These are phyloP conservation scores for Brachyhypopomus occidentalis DNA, from an alignment of 2,113 vertebrate species.

Conservation along the genomic window DNA sequence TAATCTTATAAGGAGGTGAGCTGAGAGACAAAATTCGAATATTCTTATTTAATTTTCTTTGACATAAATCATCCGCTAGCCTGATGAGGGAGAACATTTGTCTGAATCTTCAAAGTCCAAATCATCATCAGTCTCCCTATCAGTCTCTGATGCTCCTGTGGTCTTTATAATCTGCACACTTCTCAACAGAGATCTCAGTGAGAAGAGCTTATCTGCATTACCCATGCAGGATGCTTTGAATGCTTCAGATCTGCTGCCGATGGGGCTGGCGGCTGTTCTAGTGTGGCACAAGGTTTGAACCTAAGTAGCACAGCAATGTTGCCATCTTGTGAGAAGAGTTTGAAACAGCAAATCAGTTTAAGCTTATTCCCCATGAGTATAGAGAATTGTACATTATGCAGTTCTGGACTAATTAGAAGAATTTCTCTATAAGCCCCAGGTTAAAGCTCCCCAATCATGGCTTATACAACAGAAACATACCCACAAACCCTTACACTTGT, in stretches of 20 bases:
- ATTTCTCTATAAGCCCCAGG: background rate
- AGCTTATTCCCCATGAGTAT: background rate
- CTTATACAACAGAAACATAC: background rate
- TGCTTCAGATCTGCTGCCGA: background rate
- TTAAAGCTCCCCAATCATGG: background rate
- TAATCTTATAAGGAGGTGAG: background rate
- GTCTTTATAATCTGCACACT: background rate
- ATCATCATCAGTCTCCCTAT: background rate
- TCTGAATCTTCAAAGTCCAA: background rate
- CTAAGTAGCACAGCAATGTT: slow-evolving; percentile 36
- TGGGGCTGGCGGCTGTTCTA: background rate
- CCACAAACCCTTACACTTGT: background rate
- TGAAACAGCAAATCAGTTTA: slow-evolving; percentile 15
- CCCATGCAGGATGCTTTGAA: background rate
- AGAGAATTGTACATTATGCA: background rate
- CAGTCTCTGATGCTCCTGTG: background rate
- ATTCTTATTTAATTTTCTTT: background rate
- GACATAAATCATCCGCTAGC: background rate
- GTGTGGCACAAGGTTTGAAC: background rate
- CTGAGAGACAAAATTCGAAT: background rate
- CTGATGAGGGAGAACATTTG: background rate
- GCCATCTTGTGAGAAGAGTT: slow-evolving; percentile 53
- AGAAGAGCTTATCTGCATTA: background rate
- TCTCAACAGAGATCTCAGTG: background rate
- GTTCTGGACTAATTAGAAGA: background rate